These are phyloP conservation scores for Pterostichus madidus DNA, from an alignment of 2,888 invertebrate genomes.

Conservation along the genomic window DNA sequence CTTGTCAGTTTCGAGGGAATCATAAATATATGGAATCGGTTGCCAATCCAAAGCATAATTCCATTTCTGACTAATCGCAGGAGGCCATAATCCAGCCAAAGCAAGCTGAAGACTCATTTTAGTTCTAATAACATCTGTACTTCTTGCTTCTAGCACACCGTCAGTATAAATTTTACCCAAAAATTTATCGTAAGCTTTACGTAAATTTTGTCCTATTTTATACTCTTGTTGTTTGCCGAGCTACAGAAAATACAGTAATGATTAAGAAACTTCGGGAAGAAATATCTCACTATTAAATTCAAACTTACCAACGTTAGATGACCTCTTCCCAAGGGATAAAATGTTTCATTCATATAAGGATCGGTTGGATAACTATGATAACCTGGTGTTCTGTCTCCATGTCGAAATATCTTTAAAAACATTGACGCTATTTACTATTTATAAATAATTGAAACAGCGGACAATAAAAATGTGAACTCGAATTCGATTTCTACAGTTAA, in stretches of 20 bases:
- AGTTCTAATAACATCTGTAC: slow-evolving; percentile 85
- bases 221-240: slow-evolving; percentile 75
- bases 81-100: slow-evolving; percentile 85
- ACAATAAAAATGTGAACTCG: too few species aligned
- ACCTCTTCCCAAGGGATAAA: slow-evolving; percentile 80
- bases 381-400: slow-evolving; percentile 74
- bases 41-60: slow-evolving; percentile 83
- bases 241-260: too few species aligned
- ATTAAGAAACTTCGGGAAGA: too few species aligned
- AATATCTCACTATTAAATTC: too few species aligned
- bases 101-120: slow-evolving; percentile 85
- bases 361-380: slow-evolving; percentile 75
- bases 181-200: slow-evolving; percentile 81
- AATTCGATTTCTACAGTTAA: too few species aligned
- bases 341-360: slow-evolving; percentile 76
- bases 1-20: slow-evolving; percentile 74
- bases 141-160: slow-evolving; percentile 81
- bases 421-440: too few species aligned
- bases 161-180: slow-evolving; percentile 80
- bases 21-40: slow-evolving; percentile 86
- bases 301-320: slow-evolving; percentile 79
- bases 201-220: slow-evolving; percentile 82
- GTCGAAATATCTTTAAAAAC: slow-evolving; percentile 77
- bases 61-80: slow-evolving; percentile 79
- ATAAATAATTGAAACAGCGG: too few species aligned